phyloP scores from a whole-genome alignment of 1,140 invertebrate species.

The Acromyrmex charruanus region DNA sequence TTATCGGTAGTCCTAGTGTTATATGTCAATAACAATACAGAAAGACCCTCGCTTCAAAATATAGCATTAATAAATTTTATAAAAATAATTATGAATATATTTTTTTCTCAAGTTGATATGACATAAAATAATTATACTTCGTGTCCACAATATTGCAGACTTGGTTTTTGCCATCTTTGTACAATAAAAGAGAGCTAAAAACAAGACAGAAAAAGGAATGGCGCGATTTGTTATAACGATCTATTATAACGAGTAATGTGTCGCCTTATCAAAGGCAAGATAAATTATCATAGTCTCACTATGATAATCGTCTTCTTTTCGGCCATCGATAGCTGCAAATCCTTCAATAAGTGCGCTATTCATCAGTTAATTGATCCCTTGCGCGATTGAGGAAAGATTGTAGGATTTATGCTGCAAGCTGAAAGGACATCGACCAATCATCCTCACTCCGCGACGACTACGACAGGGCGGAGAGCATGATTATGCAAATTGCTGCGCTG shows the following conservation, averaged over 20 bases:
- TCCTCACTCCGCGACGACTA: conserved; percentile 62
- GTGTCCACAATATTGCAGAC: neutral
- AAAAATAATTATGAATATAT: neutral
- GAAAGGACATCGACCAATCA: conserved; percentile 53
- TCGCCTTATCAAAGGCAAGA: neutral
- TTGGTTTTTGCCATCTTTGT: neutral
- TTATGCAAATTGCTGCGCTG: conserved; percentile 67
- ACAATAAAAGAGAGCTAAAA: neutral
- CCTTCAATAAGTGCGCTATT: conserved; percentile 23
- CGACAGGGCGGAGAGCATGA: conserved; percentile 70
- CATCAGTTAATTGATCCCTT: conserved; percentile 71
- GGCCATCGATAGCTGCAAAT: neutral
- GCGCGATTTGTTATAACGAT: neutral
- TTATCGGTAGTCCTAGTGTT: neutral
- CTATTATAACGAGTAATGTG: neutral
- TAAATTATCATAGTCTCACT: conserved; percentile 4
- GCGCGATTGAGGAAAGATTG: conserved; percentile 63
- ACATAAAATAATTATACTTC: neutral
- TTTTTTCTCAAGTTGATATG: too few relatives aligned
- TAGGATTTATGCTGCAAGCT: conserved; percentile 53
- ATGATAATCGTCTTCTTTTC: conserved; percentile 26
- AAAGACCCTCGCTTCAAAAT: neutral
- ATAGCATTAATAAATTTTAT: neutral
- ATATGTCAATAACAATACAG: neutral
- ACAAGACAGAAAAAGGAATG: neutral